A percentile compares a stretch with the other conserved stretches of the same genome.
phyloP scores from a whole-genome alignment of 2,113 vertebrate genomes.

The Rhineura floridana region DNA sequence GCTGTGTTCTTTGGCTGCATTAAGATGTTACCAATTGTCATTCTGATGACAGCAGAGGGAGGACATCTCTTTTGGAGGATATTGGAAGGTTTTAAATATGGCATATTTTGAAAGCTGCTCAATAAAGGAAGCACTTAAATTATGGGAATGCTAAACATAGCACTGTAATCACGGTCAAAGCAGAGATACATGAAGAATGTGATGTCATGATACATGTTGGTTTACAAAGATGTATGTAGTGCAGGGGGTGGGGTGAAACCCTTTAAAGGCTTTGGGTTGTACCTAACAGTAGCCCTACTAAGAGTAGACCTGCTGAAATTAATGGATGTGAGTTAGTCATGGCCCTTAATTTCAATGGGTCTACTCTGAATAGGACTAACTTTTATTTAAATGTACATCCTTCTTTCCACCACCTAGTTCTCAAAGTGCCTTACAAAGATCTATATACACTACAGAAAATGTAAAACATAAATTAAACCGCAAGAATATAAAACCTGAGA shows the following conservation, averaged over 20 bases:
- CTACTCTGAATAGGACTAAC: too few species aligned
- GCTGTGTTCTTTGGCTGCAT: constrained; percentile 57
- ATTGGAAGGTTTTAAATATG: constrained; percentile 51
- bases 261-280: background rate
- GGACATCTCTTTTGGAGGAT: constrained; percentile 56
- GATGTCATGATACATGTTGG: background rate
- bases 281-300: too few species aligned
- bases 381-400: too few species aligned
- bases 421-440: too few species aligned
- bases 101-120: constrained; percentile 56
- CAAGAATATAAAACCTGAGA: too few species aligned
- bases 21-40: constrained; percentile 67
- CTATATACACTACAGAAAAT: too few species aligned
- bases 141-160: constrained; percentile 48
- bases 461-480: too few species aligned
- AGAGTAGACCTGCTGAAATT: too few species aligned
- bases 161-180: constrained; percentile 45
- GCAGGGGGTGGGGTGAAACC: background rate
- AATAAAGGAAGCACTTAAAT: constrained; percentile 55
- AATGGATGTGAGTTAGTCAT: too few species aligned
- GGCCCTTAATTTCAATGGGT: too few species aligned
- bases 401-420: too few species aligned
- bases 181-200: constrained; percentile 20
- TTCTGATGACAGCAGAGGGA: constrained; percentile 18
- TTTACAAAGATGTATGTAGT: constrained; percentile 38